phyloP scores from a whole-genome alignment of 2,113 vertebrate genomes.

The Barnardius zonarius region DNA sequence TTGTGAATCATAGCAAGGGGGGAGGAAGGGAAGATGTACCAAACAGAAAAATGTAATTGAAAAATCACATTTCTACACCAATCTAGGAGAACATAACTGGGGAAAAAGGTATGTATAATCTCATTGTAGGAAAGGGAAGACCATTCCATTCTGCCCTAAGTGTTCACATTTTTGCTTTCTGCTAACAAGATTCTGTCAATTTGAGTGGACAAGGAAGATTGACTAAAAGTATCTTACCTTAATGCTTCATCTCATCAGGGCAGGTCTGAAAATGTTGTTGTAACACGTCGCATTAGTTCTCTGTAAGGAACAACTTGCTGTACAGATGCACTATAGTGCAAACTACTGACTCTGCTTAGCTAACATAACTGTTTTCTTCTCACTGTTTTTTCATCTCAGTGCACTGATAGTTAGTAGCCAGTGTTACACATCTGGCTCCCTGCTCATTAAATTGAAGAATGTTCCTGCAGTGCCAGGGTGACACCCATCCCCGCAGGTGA shows the following conservation, averaged over 20 bases:
- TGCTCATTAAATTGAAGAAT: not conserved
- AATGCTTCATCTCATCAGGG: not conserved
- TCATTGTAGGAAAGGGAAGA: not conserved
- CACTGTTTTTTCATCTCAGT: accelerated
- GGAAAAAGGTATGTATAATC: not conserved
- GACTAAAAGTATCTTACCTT: not conserved
- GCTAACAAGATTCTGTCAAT: not conserved
- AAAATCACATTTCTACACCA: not conserved
- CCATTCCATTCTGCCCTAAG: not conserved
- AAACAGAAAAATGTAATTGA: not conserved
- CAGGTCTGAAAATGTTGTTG: not conserved
- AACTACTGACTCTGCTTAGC: not conserved
- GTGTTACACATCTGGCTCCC: not conserved
- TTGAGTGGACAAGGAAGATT: not conserved
- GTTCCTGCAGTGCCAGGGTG: not conserved
- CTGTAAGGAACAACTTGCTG: not conserved
- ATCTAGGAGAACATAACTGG: not conserved
- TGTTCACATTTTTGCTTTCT: not conserved
- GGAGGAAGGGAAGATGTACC: not conserved
- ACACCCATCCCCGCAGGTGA: not conserved
- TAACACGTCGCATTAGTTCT: not conserved
- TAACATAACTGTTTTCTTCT: not conserved
- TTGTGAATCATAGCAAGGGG: not conserved
- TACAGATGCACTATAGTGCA: not conserved
- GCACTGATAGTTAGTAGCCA: not conserved